Conservation (phyloP, 2,113 vertebrate genomes). For the Tetraodon nigroviridis region DNA sequence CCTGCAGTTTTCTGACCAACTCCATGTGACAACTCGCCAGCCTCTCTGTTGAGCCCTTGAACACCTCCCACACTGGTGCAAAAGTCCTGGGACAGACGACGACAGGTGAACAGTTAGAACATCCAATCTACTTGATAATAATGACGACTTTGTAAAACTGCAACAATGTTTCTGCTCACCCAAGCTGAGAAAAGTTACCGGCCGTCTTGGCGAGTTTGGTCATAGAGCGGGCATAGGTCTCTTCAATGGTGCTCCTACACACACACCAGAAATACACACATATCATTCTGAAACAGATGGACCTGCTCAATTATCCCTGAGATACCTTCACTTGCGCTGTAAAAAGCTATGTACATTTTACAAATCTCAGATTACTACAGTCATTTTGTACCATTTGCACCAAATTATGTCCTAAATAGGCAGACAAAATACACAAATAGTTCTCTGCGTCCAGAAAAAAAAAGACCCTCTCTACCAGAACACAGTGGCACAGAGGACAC, state of each 20-base stretch:
- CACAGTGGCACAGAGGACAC: constrained; percentile 8
- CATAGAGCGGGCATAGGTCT: constrained; percentile 93
- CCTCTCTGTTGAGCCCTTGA: constrained; percentile 94
- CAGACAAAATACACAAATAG: constrained; percentile 5
- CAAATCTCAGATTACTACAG: neutral
- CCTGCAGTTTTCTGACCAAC: constrained; percentile 90
- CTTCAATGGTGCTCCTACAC: constrained; percentile 89
- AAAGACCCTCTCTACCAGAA: neutral
- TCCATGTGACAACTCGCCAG: constrained; percentile 92
- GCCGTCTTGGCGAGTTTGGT: constrained; percentile 94
- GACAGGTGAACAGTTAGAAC: constrained; percentile 5
- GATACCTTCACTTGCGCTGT: too few relatives aligned
- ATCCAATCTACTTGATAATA: neutral
- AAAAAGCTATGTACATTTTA: neutral
- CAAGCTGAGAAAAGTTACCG: constrained; percentile 92
- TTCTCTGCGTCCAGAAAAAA: too few relatives aligned
- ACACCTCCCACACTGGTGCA: constrained; percentile 94
- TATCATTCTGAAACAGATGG: neutral
- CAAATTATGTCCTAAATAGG: constrained; percentile 14
- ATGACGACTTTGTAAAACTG: neutral
- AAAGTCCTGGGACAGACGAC: constrained; percentile 79
- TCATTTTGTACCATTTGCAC: constrained; percentile 4
- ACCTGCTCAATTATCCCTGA: neutral
- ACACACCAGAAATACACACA: neutral
- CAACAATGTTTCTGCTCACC: constrained; percentile 74